These are phyloP conservation scores for Cremastinae sp. DNA, from an alignment of 2,888 invertebrate species.

Conservation along the genomic window DNA sequence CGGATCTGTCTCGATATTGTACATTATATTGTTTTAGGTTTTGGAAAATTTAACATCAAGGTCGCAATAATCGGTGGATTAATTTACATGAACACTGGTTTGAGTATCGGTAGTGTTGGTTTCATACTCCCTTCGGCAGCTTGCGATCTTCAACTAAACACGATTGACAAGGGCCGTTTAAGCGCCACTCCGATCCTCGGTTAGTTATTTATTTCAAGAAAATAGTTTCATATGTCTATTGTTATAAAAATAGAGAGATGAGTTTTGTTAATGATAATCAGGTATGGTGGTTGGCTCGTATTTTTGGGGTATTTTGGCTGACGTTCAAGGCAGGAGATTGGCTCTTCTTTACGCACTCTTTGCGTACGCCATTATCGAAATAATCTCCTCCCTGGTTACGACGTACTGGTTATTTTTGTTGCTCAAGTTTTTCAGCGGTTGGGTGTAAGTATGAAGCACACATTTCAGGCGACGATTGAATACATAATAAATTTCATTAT, in stretches of 20 bases:
- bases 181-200: conserved; percentile 90
- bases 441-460: conserved; percentile 81
- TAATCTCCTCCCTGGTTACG: conserved; percentile 83
- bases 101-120: conserved; percentile 90
- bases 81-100: conserved; percentile 91
- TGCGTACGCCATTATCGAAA: conserved; percentile 83
- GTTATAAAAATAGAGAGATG: too few relatives aligned
- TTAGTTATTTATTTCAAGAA: conserved; percentile 74
- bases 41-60: conserved; percentile 91
- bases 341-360: conserved; percentile 85
- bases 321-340: conserved; percentile 84
- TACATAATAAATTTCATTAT: conserved; percentile 80
- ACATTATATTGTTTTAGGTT: too few relatives aligned
- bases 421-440: conserved; percentile 85
- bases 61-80: conserved; percentile 88
- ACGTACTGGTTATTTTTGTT: conserved; percentile 83
- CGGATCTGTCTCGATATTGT: too few relatives aligned
- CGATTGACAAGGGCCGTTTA: conserved; percentile 89
- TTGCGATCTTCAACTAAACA: conserved; percentile 90
- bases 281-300: conserved; percentile 87
- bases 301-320: conserved; percentile 87
- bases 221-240: too few relatives aligned
- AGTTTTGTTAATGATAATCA: too few relatives aligned
- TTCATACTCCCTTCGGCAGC: conserved; percentile 92
- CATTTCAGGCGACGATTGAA: too few relatives aligned